Base-by-base conservation (phyloP, 2,888 invertebrate species). In the Nemoura dubitans region DNA sequence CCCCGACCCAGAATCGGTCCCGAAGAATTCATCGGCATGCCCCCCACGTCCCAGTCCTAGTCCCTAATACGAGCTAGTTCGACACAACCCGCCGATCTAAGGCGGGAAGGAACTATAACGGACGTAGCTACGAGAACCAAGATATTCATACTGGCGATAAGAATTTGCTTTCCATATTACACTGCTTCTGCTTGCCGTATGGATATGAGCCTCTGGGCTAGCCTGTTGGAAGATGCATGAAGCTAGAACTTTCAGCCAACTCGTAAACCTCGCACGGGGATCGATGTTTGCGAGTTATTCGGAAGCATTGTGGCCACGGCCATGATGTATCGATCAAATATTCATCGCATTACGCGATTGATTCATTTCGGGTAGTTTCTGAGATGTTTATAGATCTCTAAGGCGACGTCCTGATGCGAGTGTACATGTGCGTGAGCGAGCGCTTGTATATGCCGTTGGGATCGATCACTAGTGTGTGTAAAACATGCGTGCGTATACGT, bases 131-230 rank as follows among this genome's bases (percentile, higher is more conserved):
- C 10, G 10, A 3, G 83, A 84, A 76, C 14, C 76, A 76, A 84
- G 59, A 84, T 84, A 84, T 84, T 84, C 84, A 84, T 84, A 84
- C 36, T 30, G 76, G 1, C 84, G 59, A 81, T 81, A 84, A 84
- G 84, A 76, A 84, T 84, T 84, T 81, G 29, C 81, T 78, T 78
- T 59, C 21, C 81, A 30, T 30, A n/a, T 81, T 81, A 59, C 21
- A 59, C 59, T 59, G 59, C 16, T 59, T 21, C 21, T 2, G 21
- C 59, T 3, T 14, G 59, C 16, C 59, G 59, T 59, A 59, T 59
- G 59, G 59, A 59, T 59, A 21, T 59, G 59, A 21, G 59, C 16
- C 59, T 59, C 59, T 21, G 59, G 16, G 81, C 76, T 21, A 27
- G 28, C 76, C 76, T 84, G 84, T 84, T 84, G 84, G 84, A 84